Evolutionary conservation across 2,797 vertebrate species (phyloP).

Genomic region (Cryptoblepharus egeriae): DNA sequence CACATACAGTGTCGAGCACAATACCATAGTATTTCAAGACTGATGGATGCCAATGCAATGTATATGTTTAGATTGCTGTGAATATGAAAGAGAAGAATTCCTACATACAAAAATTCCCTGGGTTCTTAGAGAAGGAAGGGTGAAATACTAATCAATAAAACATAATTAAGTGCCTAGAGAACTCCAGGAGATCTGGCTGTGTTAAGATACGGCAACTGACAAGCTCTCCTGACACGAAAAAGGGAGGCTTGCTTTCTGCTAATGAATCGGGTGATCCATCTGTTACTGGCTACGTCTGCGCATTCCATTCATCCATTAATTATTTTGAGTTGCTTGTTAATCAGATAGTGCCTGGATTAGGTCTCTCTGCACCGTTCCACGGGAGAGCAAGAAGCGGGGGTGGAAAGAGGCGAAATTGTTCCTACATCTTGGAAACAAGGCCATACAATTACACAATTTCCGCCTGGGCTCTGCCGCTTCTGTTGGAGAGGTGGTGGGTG

Average conservation of each 20-base stretch:
- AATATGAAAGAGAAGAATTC: not conserved
- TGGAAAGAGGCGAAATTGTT: fast-evolving
- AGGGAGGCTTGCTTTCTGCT: slow-evolving; percentile 62
- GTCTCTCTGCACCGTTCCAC: fast-evolving
- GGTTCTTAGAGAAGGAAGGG: slow-evolving; percentile 11
- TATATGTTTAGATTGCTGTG: not conserved
- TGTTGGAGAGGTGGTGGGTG: not conserved
- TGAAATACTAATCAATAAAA: slow-evolving; percentile 21
- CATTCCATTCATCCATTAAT: slow-evolving; percentile 52
- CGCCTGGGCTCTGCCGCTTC: not conserved
- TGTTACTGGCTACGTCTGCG: slow-evolving; percentile 60
- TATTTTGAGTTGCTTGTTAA: slow-evolving; percentile 56
- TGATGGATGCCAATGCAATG: no score
- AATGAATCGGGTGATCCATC: slow-evolving; percentile 67
- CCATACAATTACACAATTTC: not conserved
- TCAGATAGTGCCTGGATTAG: slow-evolving; percentile 18
- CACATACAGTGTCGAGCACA: no score
- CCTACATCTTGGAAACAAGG: not conserved
- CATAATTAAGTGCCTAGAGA: slow-evolving; percentile 42
- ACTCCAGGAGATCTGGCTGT: slow-evolving; percentile 43
- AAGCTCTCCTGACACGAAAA: slow-evolving; percentile 58
- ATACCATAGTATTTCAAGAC: no score
- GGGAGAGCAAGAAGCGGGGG: not conserved
- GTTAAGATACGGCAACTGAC: slow-evolving; percentile 47
- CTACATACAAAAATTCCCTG: not conserved